A percentile compares a stretch with the other conserved stretches of the same genome.
These are phyloP conservation scores for Scaptomyza pallida DNA, from an alignment of 1,140 invertebrate species.

Conservation along the genomic window DNA sequence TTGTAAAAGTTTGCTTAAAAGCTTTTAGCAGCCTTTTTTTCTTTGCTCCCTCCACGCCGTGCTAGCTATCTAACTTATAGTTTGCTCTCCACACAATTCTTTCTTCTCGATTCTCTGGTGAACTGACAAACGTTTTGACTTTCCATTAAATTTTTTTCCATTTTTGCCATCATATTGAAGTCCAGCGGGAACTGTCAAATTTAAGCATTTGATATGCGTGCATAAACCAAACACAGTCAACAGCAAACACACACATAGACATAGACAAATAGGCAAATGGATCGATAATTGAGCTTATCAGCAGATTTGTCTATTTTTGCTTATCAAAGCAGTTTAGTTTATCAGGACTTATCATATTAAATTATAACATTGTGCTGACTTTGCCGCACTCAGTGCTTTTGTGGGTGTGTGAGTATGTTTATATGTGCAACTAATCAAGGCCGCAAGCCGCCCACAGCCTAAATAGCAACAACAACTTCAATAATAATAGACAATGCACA, in stretches of 20 bases:
- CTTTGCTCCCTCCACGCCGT: too few species aligned
- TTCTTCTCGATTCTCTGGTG: too few species aligned
- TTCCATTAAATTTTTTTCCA: conserved; percentile 32
- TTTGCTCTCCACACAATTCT: too few species aligned
- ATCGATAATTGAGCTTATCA: conserved; percentile 80
- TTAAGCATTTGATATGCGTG: conserved; percentile 25
- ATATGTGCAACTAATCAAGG: conserved; percentile 62
- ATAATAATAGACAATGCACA: conserved; percentile 54
- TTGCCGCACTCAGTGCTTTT: conserved; percentile 2
- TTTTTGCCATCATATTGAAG: conserved; percentile 1
- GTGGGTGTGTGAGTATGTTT: conserved; percentile 16
- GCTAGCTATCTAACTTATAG: background rate
- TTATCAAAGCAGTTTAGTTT: conserved; percentile 73
- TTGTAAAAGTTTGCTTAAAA: conserved; percentile 72
- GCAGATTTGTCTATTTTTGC: conserved; percentile 62
- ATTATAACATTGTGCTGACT: conserved; percentile 70
- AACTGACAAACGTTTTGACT: conserved; percentile 45
- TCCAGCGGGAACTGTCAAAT: conserved; percentile 48
- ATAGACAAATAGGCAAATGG: conserved; percentile 16
- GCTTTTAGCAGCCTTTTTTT: conserved; percentile 61
- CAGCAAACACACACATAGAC: background rate
- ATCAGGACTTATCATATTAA: conserved; percentile 65
- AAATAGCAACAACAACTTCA: conserved; percentile 13
- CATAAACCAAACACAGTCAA: background rate
- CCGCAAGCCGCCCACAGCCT: conserved; percentile 47